Evolutionary conservation across 1,140 invertebrate genomes (phyloP), one percentile per base, ranked within the genome.

Genomic region (Polyergus mexicanus): DNA sequence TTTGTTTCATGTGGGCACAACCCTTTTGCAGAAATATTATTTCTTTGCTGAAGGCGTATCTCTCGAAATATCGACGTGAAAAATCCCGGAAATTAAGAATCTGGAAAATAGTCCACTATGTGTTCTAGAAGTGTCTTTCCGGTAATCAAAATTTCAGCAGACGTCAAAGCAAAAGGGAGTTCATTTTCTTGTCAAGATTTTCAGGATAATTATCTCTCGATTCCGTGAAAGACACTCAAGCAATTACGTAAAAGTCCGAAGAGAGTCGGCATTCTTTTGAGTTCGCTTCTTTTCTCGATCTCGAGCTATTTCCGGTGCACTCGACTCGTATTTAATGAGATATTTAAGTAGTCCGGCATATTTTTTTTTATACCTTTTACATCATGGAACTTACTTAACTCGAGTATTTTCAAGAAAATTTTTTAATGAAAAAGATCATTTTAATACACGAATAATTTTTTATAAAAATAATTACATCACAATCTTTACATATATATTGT

Each of bases 201-300:
- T 58, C 11, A 10, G 28, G 47, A 76, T 89, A 88, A 88, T 89
- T 71, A 25, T 47, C 54, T 7, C 54, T 7, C 60, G 51, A 74
- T 71, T 63, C 44, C 38, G 19, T 44, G 65, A 84, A 44, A 87
- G 63, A 75, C 71, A 63, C 44, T 71, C 25, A 28, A 51, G 2
- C 51, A 47, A 60, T 85, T 88, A 54, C 74, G 41, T 85, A 58
- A 83, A 74, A 86, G 71, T 75, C 19, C 41, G 22, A 71, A 32
- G 35, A 65, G 65, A 41, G 66, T 86, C 88, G 88, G 88, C 71
- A 8, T 60, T 51, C 76, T 88, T 51, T 89, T 89, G 88, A 86
- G 8, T 25, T 28, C 22, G 3, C n/a, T 58, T 35, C 28, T 22
- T 32, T 32, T 74, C 54, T 62, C 38, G 16, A 58, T 68, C 44